phyloP scores from a whole-genome alignment of 2,113 vertebrate genomes.

The Tinamus guttatus region DNA sequence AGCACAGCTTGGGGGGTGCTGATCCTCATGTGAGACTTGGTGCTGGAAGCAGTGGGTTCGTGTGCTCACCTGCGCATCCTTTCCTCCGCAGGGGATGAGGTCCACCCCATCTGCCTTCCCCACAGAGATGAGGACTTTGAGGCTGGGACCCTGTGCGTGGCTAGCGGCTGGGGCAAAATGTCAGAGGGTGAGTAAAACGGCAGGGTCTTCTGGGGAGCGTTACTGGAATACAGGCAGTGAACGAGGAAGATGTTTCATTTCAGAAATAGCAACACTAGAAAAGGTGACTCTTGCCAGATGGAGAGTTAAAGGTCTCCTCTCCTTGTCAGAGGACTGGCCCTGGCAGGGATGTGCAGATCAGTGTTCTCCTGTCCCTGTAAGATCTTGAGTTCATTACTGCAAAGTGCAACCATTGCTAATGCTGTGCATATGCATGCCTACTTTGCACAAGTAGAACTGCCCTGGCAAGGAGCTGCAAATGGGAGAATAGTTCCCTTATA shows the following conservation, averaged over 20 bases:
- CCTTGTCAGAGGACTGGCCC: background rate
- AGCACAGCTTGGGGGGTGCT: background rate
- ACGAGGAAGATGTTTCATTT: background rate
- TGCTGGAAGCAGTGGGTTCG: fast-evolving
- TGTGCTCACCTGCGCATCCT: background rate
- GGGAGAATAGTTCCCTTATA: background rate
- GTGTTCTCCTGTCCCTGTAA: background rate
- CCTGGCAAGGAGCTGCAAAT: background rate
- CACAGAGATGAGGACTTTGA: background rate
- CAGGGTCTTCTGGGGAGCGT: background rate
- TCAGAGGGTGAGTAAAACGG: background rate
- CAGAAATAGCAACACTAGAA: background rate
- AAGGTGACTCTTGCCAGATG: background rate
- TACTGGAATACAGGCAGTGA: background rate
- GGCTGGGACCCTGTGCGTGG: background rate
- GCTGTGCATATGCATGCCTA: background rate
- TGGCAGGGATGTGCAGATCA: background rate
- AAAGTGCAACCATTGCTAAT: too few relatives aligned
- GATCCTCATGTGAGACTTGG: fast-evolving
- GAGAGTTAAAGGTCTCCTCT: background rate
- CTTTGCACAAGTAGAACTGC: fast-evolving
- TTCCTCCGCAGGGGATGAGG: background rate
- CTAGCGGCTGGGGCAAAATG: background rate
- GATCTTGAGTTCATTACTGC: background rate
- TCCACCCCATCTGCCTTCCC: background rate